Base-by-base conservation (phyloP, 2,888 invertebrate species). In the Amphimallon solstitiale region DNA sequence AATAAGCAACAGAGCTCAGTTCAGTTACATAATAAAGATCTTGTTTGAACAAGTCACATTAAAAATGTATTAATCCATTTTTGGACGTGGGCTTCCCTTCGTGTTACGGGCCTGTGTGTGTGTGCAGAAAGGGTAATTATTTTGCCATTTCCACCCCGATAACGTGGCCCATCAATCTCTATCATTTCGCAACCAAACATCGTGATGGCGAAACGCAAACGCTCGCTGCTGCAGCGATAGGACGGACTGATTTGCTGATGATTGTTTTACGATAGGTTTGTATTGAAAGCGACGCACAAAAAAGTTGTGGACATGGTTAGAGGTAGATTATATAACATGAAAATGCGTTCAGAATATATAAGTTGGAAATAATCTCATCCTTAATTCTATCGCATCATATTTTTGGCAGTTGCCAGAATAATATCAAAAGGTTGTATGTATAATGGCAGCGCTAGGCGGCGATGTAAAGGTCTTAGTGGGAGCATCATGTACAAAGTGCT, bases 11-110 rank as follows among this genome's bases (percentile, higher is more conserved):
- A 4, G 19, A 17, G 17, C 79, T 77, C 71, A 48, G 73, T 73
- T 70, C 73, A 73, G 71, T 72, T 71, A 73, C 73, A 74, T 74
- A 78, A 78, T 78, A 78, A 79, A 79, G 78, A 78, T 76, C 68
- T 72, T 79, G 80, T 80, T 81, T 80, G 78, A 76, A 78, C 79
- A 79, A 79, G 78, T 78, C 78, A 73, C 77, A 82, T 81, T 80
- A 81, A 81, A 82, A 81, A 81, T 81, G 80, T 78, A 82, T 82
- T 81, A 81, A 82, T 82, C 81, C 81, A 81, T 81, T 81, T 82
- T 81, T 80, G 79, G 77, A 74, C 74, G 73, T 71, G 73, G 34
- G 46, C 45, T 34, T 49, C 49, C n/a, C 37, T 48, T 46, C 49
- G 23, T 40, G 49, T 15, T 38, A 19, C 49, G 38, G 49, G 72